These are phyloP conservation scores for Dromiciops gliroides DNA, from an alignment of 2,113 vertebrate species.

Conservation along the genomic window DNA sequence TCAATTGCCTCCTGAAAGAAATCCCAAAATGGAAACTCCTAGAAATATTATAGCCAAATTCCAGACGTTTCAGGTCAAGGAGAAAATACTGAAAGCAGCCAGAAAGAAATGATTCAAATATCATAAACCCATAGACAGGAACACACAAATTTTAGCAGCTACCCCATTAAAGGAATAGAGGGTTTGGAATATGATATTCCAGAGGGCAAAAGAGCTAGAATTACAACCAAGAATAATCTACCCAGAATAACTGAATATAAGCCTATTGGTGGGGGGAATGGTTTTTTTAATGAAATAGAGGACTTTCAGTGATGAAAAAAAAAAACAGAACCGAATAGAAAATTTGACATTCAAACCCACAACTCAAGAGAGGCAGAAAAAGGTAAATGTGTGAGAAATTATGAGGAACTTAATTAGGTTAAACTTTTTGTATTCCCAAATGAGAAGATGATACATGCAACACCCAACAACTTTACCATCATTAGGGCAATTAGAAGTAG, in stretches of 20 bases:
- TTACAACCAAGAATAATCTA: not conserved
- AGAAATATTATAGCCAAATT: not conserved
- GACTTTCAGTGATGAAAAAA: not conserved
- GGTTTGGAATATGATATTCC: not conserved
- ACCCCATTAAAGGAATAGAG: not conserved
- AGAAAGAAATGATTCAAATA: not conserved
- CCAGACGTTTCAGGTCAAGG: not conserved
- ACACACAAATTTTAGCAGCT: not conserved
- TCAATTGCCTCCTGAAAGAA: not conserved
- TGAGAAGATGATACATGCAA: not conserved
- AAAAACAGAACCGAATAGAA: not conserved
- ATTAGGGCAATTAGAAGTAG: not conserved
- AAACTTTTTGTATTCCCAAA: not conserved
- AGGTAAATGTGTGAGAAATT: not conserved
- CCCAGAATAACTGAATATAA: not conserved
- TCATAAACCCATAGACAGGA: not conserved
- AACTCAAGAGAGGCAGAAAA: not conserved
- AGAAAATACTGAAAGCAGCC: not conserved
- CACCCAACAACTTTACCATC: not conserved
- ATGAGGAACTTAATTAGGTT: not conserved
- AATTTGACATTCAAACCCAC: not conserved
- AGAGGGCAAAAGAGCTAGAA: not conserved
- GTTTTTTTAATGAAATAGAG: not conserved
- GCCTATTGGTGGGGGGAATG: not conserved
- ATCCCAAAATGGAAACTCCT: not conserved